Conservation (phyloP, 2,888 invertebrate genomes). For the Callyntrura sp. region DNA sequence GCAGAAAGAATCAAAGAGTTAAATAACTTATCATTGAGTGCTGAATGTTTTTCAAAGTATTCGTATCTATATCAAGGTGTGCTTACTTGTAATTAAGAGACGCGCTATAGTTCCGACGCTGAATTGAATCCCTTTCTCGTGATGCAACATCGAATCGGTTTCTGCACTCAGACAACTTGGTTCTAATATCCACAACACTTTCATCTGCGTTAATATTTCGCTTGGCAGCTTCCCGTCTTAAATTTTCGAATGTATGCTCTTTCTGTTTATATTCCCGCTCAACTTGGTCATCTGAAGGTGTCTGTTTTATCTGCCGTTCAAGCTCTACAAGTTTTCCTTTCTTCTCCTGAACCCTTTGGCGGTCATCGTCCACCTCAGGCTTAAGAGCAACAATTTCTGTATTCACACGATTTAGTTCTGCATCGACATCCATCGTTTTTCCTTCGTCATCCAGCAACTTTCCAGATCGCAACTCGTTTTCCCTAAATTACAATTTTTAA, state of each 20-base stretch:
- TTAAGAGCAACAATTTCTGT: constrained; percentile 79
- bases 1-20: too few relatives aligned
- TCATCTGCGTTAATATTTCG: constrained; percentile 77
- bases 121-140: constrained; percentile 43
- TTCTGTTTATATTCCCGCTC: constrained; percentile 76
- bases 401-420: constrained; percentile 68
- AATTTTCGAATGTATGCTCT: constrained; percentile 44
- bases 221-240: constrained; percentile 68
- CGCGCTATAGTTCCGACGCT: constrained; percentile 84
- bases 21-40: constrained; percentile 39
- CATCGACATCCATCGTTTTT: constrained; percentile 62
- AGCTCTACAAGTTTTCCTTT: constrained; percentile 39
- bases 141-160: constrained; percentile 6
- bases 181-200: constrained; percentile 72
- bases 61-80: constrained; percentile 91
- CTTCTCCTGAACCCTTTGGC: constrained; percentile 68
- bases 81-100: constrained; percentile 89
- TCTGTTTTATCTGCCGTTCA: constrained; percentile 70
- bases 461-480: constrained; percentile 70
- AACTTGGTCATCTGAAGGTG: constrained; percentile 80
- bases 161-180: constrained; percentile 38
- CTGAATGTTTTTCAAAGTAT: background rate
- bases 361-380: constrained; percentile 77
- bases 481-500: constrained; percentile 48
- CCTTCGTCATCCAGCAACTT: constrained; percentile 76